Evolutionary conservation across 1,140 invertebrate species (phyloP).

Genomic region (Dendrolimus kikuchii): DNA sequence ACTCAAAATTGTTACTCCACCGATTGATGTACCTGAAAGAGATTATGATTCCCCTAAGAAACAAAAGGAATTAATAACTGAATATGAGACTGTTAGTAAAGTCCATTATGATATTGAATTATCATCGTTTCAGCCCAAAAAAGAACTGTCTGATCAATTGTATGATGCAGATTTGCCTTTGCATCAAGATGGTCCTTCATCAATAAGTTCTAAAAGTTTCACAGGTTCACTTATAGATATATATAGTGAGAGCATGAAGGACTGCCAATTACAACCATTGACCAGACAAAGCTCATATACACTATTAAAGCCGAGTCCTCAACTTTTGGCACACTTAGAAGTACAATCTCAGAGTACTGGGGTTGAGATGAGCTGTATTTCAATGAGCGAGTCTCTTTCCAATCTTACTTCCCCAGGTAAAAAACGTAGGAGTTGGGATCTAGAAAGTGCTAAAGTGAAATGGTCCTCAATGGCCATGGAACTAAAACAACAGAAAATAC

Average conservation of each 20-base stretch:
- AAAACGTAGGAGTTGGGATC: conserved; percentile 72
- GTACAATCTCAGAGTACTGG: conserved; percentile 62
- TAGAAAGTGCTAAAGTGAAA: conserved; percentile 59
- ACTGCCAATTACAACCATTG: conserved; percentile 46
- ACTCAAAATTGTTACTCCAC: conserved; percentile 12
- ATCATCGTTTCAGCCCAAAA: conserved; percentile 27
- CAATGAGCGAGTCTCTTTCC: conserved; percentile 57
- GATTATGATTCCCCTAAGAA: conserved; percentile 33
- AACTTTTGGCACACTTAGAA: conserved; percentile 74
- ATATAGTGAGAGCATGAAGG: conserved; percentile 41
- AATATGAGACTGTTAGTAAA: conserved; percentile 9
- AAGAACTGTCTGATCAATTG: conserved; percentile 24
- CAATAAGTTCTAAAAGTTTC: conserved; percentile 59
- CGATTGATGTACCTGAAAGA: conserved; percentile 43
- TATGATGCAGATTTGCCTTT: conserved; percentile 20
- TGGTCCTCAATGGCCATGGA: conserved; percentile 58
- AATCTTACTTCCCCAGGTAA: conserved; percentile 34
- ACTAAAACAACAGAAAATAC: conserved; percentile 42
- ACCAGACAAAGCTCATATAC: conserved; percentile 77
- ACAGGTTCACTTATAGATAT: conserved; percentile 65
- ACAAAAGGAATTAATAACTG: conserved; percentile 19
- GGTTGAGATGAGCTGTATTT: conserved; percentile 67
- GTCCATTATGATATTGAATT: conserved; percentile 8
- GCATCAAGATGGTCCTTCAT: conserved; percentile 42
- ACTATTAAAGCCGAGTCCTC: conserved; percentile 74